Evolutionary conservation across 2,797 vertebrate species (phyloP), one percentile per base, ranked within the genome.

Genomic region (Arnoldichthys spilopterus): DNA sequence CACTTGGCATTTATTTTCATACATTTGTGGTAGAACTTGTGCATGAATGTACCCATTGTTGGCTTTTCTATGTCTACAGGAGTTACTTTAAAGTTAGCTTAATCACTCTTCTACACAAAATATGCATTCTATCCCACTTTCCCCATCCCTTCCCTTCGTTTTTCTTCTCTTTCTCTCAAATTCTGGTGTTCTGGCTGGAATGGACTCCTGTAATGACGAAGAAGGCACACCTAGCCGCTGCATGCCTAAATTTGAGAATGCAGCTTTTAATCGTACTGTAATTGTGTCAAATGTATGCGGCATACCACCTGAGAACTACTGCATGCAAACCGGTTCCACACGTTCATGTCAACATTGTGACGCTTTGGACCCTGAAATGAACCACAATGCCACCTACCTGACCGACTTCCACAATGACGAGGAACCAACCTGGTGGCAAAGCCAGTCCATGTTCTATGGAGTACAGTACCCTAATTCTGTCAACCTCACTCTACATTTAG

Each of bases 371-470:
- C 91, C 92, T 0, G 74, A 0, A 58, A 88, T 26, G 32, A 94
- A 92, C 87, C 97, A 96, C 94, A 92, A 93, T 0, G 91, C 94
- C 88, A 90, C 91, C 84, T 90, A 93, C 82, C 95, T 98, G 90
- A 97, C 95, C 0, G 97, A 98, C 90, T 98, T 98, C 91, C 92
- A 98, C 91, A 95, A 89, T 75, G 94, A 94, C 3, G 96, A 97
- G 64, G 96, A 97, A 81, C 93, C 92, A 83, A 98, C 95, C 18
- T 98, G 96, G 96, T 98, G 97, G 97, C 97, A 98, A 90, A 98
- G 97, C 89, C 97, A 96, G 86, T 96, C 97, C 86, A 98, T 98
- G 97, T 96, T 91, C 77, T 96, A 95, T 0, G 93, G 95, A 1
- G 88, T 98, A 82, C 97, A 98, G 92, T 78, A 96, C 87, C 97